Conservation (phyloP, 2,113 vertebrate species). For the Phyllostomus hastatus region DNA sequence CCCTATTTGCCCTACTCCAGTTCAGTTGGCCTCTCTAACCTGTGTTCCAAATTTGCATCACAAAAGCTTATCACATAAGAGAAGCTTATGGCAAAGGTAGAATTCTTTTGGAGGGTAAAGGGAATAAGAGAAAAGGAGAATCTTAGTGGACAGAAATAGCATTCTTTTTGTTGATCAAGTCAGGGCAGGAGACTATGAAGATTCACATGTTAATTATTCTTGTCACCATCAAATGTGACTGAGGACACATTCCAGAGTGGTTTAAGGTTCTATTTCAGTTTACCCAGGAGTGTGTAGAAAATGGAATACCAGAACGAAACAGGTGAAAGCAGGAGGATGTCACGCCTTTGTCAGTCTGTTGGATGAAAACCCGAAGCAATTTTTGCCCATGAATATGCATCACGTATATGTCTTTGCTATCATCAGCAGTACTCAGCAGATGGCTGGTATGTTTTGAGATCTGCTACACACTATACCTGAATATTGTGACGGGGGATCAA, state of each 20-base stretch:
- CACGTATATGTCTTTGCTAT: background rate
- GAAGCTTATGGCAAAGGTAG: slow-evolving; percentile 16
- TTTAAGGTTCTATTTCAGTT: slow-evolving; percentile 1
- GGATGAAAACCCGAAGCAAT: slow-evolving; percentile 49
- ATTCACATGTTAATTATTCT: slow-evolving; percentile 25
- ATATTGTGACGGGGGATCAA: slow-evolving; percentile 45
- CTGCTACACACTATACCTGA: slow-evolving; percentile 40
- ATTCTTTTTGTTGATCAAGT: slow-evolving; percentile 20
- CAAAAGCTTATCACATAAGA: slow-evolving; percentile 46
- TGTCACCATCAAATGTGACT: background rate
- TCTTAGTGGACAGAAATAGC: slow-evolving; percentile 10
- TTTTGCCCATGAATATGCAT: slow-evolving; percentile 64
- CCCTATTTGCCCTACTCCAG: background rate
- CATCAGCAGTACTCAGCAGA: slow-evolving; percentile 18
- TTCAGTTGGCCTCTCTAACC: background rate
- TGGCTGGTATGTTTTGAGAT: slow-evolving; percentile 40
- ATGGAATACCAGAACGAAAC: background rate
- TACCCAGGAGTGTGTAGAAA: background rate
- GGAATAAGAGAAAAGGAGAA: background rate
- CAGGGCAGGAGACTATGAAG: background rate
- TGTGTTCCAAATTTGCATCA: slow-evolving; percentile 39
- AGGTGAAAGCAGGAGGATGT: slow-evolving; percentile 55
- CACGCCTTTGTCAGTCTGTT: slow-evolving; percentile 36
- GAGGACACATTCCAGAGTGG: background rate
- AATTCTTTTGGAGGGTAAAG: slow-evolving; percentile 9